Conservation (phyloP, 2,113 vertebrate genomes). For the Galemys pyrenaicus region DNA sequence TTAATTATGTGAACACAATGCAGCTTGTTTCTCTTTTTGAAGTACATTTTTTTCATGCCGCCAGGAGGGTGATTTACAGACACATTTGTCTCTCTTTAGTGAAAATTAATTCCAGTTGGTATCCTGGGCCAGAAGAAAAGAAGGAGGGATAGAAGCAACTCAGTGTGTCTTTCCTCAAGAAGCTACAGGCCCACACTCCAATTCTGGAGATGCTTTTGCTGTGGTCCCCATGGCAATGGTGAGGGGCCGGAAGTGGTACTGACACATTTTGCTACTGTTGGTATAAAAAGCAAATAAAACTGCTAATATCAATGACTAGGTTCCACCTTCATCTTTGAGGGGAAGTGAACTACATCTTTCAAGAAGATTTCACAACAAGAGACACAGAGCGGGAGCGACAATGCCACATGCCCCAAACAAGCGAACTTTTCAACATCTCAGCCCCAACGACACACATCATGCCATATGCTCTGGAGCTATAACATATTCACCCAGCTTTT, state of each 20-base stretch:
- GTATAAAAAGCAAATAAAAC: not conserved
- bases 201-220: not conserved
- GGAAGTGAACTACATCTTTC: not conserved
- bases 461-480: not conserved
- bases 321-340: not conserved
- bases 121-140: slow-evolving; percentile 10
- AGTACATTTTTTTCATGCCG: slow-evolving; percentile 77
- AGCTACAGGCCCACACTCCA: not conserved
- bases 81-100: slow-evolving; percentile 78
- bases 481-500: slow-evolving; percentile 32
- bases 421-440: not conserved
- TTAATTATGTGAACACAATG: slow-evolving; percentile 78
- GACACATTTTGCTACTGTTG: not conserved
- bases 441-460: too few species aligned
- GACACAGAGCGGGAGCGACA: not conserved
- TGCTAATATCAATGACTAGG: too few species aligned
- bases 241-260: not conserved
- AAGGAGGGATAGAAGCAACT: not conserved
- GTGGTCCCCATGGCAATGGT: rapidly evolving
- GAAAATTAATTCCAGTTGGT: slow-evolving; percentile 80
- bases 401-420: not conserved
- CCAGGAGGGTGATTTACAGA: slow-evolving; percentile 77
- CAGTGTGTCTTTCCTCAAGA: not conserved
- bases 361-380: not conserved
- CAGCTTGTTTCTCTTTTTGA: slow-evolving; percentile 78